Percentiles rank a stretch among this genome's conserved stretches.
phyloP scores from a whole-genome alignment of 2,797 vertebrate species.

The Holocentrus rufus region DNA sequence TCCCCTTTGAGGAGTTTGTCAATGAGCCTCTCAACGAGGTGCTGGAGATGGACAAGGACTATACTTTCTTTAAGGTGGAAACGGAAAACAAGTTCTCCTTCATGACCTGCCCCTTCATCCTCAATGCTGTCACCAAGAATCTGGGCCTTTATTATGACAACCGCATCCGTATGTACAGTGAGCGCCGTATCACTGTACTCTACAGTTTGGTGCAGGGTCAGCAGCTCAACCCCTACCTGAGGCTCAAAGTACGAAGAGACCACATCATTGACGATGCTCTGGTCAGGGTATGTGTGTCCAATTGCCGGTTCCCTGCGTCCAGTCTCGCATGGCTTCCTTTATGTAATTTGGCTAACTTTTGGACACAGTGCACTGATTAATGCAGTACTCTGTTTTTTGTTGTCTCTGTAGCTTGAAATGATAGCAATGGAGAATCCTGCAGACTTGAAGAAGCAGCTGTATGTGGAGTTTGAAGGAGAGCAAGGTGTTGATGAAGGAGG shows the following conservation, averaged over 20 bases:
- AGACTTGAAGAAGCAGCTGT: conserved; percentile 98
- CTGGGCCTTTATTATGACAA: conserved; percentile 99
- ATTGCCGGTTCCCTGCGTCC: fast-evolving
- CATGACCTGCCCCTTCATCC: conserved; percentile 98
- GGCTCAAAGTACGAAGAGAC: conserved; percentile 96
- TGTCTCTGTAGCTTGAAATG: conserved; percentile 91
- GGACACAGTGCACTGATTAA: background rate
- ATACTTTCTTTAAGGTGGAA: conserved; percentile 99
- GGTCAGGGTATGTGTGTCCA: conserved; percentile 89
- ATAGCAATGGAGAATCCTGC: conserved; percentile 99
- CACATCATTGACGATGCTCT: conserved; percentile 98
- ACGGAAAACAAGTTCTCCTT: conserved; percentile 99
- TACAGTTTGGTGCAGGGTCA: conserved; percentile 99
- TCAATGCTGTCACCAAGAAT: conserved; percentile 99
- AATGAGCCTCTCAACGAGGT: conserved; percentile 99
- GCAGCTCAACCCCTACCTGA: conserved; percentile 96
- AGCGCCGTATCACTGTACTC: conserved; percentile 96
- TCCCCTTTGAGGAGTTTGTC: conserved; percentile 96
- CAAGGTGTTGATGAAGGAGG: conserved; percentile 99
- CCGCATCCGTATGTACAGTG: conserved; percentile 99
- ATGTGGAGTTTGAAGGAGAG: conserved; percentile 99
- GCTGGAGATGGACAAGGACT: conserved; percentile 99
- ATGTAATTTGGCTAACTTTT: background rate
- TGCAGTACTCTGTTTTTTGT: background rate
- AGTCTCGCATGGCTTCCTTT: fast-evolving